Conservation (phyloP, 2,797 vertebrate genomes). For the Staurois parvus region DNA sequence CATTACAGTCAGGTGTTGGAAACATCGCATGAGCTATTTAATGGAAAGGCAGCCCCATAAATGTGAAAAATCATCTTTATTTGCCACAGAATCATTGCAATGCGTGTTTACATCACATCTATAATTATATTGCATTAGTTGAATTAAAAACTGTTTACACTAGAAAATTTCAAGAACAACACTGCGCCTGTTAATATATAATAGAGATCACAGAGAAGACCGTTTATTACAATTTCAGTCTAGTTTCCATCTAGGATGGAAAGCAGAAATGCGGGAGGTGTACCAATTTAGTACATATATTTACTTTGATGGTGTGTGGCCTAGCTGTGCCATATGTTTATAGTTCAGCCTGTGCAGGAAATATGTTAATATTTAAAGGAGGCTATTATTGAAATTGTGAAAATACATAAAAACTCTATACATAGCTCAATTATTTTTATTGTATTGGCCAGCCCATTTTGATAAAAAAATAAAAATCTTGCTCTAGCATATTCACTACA, state of each 20-base stretch:
- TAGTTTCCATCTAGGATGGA: constrained; percentile 7
- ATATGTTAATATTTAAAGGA: not conserved
- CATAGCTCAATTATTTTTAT: not conserved
- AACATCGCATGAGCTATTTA: constrained; percentile 83
- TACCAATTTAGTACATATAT: not conserved
- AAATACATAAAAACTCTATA: not conserved
- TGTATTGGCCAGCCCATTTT: not conserved
- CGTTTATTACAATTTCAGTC: not conserved
- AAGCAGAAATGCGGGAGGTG: not conserved
- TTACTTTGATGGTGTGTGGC: not conserved
- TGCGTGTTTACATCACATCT: constrained; percentile 53
- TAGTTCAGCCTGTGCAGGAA: not conserved
- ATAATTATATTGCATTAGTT: constrained; percentile 43
- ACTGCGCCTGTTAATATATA: constrained; percentile 2
- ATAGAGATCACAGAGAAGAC: not conserved
- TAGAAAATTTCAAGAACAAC: constrained; percentile 11
- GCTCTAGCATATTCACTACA: too few species aligned
- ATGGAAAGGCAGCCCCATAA: constrained; percentile 83
- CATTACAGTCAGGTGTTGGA: constrained; percentile 87
- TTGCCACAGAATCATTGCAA: constrained; percentile 48
- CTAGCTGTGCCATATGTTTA: not conserved
- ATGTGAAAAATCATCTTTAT: constrained; percentile 57
- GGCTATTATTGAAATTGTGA: not conserved
- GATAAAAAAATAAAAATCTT: not conserved
- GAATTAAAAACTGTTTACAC: constrained; percentile 43